phyloP scores from a whole-genome alignment of 2,113 vertebrate species.

The Chaetura pelagica region DNA sequence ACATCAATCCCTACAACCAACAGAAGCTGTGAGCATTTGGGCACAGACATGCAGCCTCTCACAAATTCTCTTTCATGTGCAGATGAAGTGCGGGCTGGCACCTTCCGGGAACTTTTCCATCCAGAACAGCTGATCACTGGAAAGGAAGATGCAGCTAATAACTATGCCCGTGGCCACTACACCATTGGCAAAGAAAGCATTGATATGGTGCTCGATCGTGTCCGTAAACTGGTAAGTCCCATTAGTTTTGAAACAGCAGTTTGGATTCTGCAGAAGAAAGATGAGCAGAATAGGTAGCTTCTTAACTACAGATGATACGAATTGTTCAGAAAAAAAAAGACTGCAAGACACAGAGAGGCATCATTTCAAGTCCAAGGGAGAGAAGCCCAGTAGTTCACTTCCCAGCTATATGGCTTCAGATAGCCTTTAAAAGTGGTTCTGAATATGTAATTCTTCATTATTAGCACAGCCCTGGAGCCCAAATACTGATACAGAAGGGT shows the following conservation, averaged over 20 bases:
- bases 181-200: constrained; percentile 85
- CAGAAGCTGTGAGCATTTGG: background rate
- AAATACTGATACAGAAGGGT: background rate
- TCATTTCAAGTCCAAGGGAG: background rate
- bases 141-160: constrained; percentile 84
- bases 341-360: background rate
- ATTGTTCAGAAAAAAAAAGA: background rate
- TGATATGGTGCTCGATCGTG: constrained; percentile 80
- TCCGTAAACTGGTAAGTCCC: constrained; percentile 80
- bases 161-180: constrained; percentile 84
- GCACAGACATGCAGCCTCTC: background rate
- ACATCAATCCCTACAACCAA: background rate
- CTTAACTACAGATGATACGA: background rate
- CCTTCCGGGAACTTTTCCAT: constrained; percentile 81
- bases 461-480: background rate
- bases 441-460: background rate
- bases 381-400: background rate
- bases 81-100: constrained; percentile 82
- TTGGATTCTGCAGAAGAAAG: background rate
- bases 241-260: background rate
- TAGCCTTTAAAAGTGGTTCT: background rate
- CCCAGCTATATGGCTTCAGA: background rate
- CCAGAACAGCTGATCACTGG: constrained; percentile 83
- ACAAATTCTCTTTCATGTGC: background rate
- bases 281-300: background rate